Evolutionary conservation across 2,888 invertebrate genomes (phyloP).

Genomic region (Melanotus villosus): DNA sequence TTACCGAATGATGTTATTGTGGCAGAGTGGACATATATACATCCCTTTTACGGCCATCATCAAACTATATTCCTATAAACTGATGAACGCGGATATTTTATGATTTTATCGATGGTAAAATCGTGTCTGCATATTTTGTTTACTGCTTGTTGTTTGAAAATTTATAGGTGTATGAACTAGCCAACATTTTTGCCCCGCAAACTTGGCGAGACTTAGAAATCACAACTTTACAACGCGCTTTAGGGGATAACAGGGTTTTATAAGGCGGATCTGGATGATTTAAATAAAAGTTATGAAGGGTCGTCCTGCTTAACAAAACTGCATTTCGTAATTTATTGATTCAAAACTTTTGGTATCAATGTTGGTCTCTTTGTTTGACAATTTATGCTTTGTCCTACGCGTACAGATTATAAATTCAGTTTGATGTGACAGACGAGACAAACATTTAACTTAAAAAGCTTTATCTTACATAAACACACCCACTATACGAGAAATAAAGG

Average conservation of each 20-base stretch:
- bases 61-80: constrained; percentile 26
- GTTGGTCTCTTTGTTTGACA: not conserved
- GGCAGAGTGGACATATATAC: not conserved
- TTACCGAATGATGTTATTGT: constrained; percentile 13
- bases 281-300: constrained; percentile 12
- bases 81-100: constrained; percentile 29
- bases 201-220: constrained; percentile 17
- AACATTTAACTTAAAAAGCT: no score
- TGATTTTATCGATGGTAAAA: constrained; percentile 25
- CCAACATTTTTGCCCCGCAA: constrained; percentile 23
- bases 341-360: not conserved
- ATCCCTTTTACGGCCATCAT: constrained; percentile 26
- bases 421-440: no score
- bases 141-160: constrained; percentile 21
- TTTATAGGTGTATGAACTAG: constrained; percentile 27
- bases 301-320: constrained; percentile 3
- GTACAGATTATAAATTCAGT: not conserved
- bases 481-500: no score
- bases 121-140: constrained; percentile 26
- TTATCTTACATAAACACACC: no score
- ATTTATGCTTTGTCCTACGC: not conserved
- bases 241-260: constrained; percentile 15
- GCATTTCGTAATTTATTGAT: constrained; percentile 1
- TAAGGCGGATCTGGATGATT: constrained; percentile 14
- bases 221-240: constrained; percentile 23